Evolutionary conservation across 2,888 invertebrate species (phyloP), one percentile per base, ranked within the genome.

Genomic region (Terebella lapidaria): DNA sequence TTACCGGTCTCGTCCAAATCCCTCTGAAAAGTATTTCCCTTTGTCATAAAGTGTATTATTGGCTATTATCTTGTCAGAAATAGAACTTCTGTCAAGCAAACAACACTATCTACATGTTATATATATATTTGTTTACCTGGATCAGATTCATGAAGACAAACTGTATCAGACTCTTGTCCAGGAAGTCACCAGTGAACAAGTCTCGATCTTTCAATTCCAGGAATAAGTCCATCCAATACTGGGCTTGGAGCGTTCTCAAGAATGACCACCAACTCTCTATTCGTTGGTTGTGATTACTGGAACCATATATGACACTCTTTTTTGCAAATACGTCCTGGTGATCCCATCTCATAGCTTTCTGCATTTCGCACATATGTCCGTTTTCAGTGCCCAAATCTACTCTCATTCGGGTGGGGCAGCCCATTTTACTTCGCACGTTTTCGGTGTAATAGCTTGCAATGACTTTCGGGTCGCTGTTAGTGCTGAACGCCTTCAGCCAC

Each of bases 401-500:
- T 25, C 53, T 10, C 20, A 53, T 20, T 25, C 24, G 5, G 27
- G 5, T 5, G 10, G 53, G 53, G 20, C 53, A 26, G 27, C 25
- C 27, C 10, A 10, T 20, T 26, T 26, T 5, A 10, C 27, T 27
- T 10, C 35, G 24, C 24, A 58, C 52, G 22, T 35, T 51, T 20
- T 58, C 26, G n/a, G 54, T 52, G 53, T 24, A 58, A 35, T 58
- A 58, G 3, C 42, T 26, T 10, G 35, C 62, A 29, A 68, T 59
- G 10, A 64, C 49, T 22, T 20, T 51, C 3, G 65, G 68, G 20
- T 69, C 54, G 30, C 59, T 69, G 55, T 54, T 66, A 0, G 64
- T 62, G 24, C 15, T 15, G 18, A 53, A 61, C 1, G 57, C 64
- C 27, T 69, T 55, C 24, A 69, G 26, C 64, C 68, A 69, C 15